Evolutionary conservation across 2,888 invertebrate species (phyloP).

Genomic region (Apotomis turbidana): DNA sequence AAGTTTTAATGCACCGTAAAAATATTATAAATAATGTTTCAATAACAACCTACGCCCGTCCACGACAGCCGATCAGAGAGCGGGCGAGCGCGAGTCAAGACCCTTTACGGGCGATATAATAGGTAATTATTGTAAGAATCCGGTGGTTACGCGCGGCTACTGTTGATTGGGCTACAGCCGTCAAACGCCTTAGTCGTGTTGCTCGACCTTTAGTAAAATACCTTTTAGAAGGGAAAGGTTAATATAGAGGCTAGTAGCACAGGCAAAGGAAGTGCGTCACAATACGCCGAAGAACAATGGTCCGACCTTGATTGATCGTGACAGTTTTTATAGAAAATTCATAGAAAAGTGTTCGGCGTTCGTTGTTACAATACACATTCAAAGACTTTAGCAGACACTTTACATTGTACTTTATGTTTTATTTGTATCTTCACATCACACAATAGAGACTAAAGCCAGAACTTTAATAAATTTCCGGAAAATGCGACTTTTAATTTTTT

Average conservation of each 20-base stretch:
- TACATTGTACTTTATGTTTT: background rate
- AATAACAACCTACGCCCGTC: no score
- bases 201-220: constrained; percentile 52
- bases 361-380: background rate
- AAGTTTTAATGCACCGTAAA: no score
- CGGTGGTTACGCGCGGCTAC: no score
- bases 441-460: no score
- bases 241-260: constrained; percentile 56
- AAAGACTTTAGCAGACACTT: background rate
- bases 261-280: constrained; percentile 53
- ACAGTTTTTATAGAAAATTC: constrained; percentile 32
- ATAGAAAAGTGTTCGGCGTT: constrained; percentile 12
- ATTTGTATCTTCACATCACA: no score
- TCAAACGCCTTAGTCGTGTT: background rate
- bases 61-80: no score
- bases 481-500: no score
- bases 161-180: background rate
- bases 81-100: no score
- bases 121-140: no score
- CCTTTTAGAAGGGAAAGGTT: constrained; percentile 58
- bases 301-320: constrained; percentile 57
- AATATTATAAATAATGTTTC: no score
- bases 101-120: no score
- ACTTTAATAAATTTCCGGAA: no score
- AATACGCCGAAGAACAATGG: constrained; percentile 58